These are phyloP conservation scores for Bolinopsis microptera DNA, from an alignment of 37 sponge, comb jelly and placozoan species.

Conservation along the genomic window DNA sequence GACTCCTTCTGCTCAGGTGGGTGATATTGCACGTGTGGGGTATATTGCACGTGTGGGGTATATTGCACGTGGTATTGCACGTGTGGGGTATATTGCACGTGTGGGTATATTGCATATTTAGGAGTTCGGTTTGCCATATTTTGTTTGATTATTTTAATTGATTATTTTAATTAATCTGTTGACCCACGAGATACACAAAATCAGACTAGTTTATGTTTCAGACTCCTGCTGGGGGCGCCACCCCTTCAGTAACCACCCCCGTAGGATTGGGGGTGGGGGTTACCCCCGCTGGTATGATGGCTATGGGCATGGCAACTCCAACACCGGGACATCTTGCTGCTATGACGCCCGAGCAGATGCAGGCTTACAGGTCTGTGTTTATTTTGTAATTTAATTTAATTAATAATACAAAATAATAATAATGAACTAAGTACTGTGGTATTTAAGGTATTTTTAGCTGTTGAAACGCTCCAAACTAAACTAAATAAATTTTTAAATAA, in stretches of 20 bases:
- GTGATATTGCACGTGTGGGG: too few relatives aligned
- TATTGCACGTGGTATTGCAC: background rate
- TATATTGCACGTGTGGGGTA: background rate
- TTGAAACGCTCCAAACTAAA: background rate
- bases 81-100: too few relatives aligned
- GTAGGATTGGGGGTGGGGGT: conserved; percentile 63
- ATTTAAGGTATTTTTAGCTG: background rate
- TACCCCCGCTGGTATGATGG: conserved; percentile 78
- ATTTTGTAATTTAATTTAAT: background rate
- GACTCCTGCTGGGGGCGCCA: conserved; percentile 28
- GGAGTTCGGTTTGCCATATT: too few relatives aligned
- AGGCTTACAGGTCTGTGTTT: conserved; percentile 68
- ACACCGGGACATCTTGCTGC: conserved; percentile 72
- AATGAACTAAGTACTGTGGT: background rate
- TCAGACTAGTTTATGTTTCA: too few relatives aligned
- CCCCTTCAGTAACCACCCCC: background rate
- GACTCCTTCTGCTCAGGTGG: conserved; percentile 79
- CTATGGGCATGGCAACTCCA: conserved; percentile 87
- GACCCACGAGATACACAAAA: too few relatives aligned
- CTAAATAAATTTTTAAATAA: background rate
- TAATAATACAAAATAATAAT: background rate
- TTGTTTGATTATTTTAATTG: too few relatives aligned
- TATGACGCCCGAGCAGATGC: conserved; percentile 99
- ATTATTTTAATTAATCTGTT: too few relatives aligned
- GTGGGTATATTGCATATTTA: too few relatives aligned